Conservation (phyloP, 53 echinoderm and acorn worm species). For the Glandiceps talaboti region DNA sequence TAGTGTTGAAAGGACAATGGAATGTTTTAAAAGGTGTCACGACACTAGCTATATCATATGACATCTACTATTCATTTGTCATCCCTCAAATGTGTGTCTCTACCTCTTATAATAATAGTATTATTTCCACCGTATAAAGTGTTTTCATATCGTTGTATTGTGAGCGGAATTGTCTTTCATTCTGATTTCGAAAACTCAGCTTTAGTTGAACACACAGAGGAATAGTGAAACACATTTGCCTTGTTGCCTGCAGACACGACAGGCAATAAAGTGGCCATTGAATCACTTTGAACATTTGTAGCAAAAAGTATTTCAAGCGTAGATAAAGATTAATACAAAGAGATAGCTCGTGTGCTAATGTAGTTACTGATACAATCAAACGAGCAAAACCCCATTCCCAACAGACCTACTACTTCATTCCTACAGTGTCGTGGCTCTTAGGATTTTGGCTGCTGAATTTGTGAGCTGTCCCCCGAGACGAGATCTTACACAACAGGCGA, state of each 20-base stretch:
- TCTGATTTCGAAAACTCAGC: too few species aligned
- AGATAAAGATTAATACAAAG: neutral
- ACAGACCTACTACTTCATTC: neutral
- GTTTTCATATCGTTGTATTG: neutral
- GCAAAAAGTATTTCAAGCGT: neutral
- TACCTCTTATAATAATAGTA: neutral
- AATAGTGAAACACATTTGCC: too few species aligned
- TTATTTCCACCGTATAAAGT: neutral
- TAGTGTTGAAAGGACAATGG: neutral
- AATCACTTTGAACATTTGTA: neutral
- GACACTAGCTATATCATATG: neutral
- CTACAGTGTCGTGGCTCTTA: neutral
- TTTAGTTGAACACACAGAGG: too few species aligned
- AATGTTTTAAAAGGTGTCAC: neutral
- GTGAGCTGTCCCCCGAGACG: neutral
- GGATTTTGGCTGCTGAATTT: neutral
- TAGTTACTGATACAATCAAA: neutral
- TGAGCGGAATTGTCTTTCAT: neutral
- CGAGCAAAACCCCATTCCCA: neutral
- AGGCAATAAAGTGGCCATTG: neutral
- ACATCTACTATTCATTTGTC: neutral
- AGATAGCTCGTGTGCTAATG: neutral
- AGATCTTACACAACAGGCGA: neutral
- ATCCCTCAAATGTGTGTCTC: neutral
- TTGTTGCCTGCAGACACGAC: neutral